phyloP scores from a whole-genome alignment of 2,797 vertebrate genomes.

The Gallirallus australis region DNA sequence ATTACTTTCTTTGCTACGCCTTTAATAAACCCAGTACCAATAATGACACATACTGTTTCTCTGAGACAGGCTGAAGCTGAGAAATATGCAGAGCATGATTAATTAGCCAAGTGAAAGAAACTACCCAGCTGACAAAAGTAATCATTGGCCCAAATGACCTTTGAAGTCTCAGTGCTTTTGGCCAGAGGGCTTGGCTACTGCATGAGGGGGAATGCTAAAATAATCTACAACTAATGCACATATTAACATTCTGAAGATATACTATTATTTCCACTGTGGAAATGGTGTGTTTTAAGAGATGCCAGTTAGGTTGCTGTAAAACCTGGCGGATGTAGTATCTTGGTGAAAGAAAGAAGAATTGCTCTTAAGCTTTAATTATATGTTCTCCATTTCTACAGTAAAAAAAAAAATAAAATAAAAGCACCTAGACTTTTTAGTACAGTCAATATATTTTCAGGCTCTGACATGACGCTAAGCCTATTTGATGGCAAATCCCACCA shows the following conservation, averaged over 20 bases:
- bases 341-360: neutral
- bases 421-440: neutral
- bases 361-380: neutral
- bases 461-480: neutral
- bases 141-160: constrained; percentile 65
- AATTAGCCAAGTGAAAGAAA: constrained; percentile 63
- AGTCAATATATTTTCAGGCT: neutral
- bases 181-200: constrained; percentile 32
- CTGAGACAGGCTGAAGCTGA: constrained; percentile 15
- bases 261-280: neutral
- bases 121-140: constrained; percentile 52
- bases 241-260: constrained; percentile 34
- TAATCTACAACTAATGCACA: neutral
- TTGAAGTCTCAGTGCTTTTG: constrained; percentile 51
- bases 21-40: neutral
- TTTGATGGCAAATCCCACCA: neutral
- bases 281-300: neutral
- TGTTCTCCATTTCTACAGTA: neutral
- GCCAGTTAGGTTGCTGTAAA: neutral
- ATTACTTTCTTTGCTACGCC: neutral
- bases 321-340: neutral
- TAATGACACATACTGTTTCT: constrained; percentile 36
- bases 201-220: constrained; percentile 5
- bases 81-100: constrained; percentile 51
- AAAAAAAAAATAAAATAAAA: neutral